These are phyloP conservation scores for Cyprinodon tularosa DNA, from an alignment of 2,113 vertebrate species.

Conservation along the genomic window DNA sequence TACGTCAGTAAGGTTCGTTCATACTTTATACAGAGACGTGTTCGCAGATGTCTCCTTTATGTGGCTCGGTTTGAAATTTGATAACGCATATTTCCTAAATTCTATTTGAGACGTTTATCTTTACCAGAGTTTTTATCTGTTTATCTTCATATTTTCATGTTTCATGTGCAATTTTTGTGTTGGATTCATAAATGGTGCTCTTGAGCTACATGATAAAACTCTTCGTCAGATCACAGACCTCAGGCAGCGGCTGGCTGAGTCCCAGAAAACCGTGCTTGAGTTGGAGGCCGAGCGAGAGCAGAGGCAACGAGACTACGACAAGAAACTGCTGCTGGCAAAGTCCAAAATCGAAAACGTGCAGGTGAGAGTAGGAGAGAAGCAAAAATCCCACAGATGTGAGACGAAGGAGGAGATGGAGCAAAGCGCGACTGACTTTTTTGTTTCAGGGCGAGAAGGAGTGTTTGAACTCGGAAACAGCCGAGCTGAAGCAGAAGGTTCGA, in stretches of 20 bases:
- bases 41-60: constrained; percentile 31
- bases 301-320: constrained; percentile 95
- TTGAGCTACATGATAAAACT: neutral
- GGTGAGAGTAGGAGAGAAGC: constrained; percentile 65
- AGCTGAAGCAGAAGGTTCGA: constrained; percentile 91
- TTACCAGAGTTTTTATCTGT: constrained; percentile 1
- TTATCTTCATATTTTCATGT: neutral
- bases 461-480: constrained; percentile 86
- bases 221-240: constrained; percentile 88
- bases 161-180: constrained; percentile 1
- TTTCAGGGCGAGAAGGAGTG: constrained; percentile 90
- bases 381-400: neutral
- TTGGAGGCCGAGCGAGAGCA: constrained; percentile 91
- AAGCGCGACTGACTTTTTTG: constrained; percentile 6
- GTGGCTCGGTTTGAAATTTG: constrained; percentile 28
- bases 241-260: constrained; percentile 88
- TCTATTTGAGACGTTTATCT: constrained; percentile 15
- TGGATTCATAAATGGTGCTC: neutral
- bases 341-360: constrained; percentile 96
- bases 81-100: constrained; percentile 8
- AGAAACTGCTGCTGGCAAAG: constrained; percentile 94
- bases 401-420: neutral
- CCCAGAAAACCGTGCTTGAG: constrained; percentile 87
- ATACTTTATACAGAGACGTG: constrained; percentile 50
- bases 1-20: constrained; percentile 62